Percentiles rank a stretch among this genome's conserved stretches.
phyloP scores from a whole-genome alignment of 2,888 invertebrate genomes.

The Rotaria socialis region DNA sequence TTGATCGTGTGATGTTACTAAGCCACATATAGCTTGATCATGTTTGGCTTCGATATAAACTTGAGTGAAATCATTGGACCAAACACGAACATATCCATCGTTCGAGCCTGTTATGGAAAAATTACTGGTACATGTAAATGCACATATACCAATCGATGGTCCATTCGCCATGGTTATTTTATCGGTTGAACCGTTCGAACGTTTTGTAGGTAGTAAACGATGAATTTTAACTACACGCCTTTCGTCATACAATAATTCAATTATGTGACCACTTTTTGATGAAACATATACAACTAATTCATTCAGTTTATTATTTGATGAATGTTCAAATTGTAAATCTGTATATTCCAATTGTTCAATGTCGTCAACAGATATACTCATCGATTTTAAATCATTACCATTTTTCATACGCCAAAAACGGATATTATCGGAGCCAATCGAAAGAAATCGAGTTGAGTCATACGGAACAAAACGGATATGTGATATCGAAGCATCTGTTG shows the following conservation, averaged over 20 bases:
- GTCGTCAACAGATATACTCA: constrained; percentile 53
- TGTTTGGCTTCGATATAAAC: constrained; percentile 51
- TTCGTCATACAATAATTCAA: constrained; percentile 56
- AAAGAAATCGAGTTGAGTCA: constrained; percentile 57
- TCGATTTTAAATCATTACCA: constrained; percentile 54
- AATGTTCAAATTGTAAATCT: constrained; percentile 49
- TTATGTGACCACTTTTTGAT: constrained; percentile 56
- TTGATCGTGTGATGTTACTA: constrained; percentile 55
- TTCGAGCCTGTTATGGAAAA: constrained; percentile 60
- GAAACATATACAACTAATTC: constrained; percentile 57
- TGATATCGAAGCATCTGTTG: constrained; percentile 57
- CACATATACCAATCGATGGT: constrained; percentile 52
- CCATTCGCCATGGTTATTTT: not conserved
- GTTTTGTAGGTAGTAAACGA: constrained; percentile 52
- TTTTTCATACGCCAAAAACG: constrained; percentile 58
- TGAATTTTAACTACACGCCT: constrained; percentile 54
- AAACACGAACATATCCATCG: constrained; percentile 58
- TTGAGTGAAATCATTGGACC: constrained; percentile 57
- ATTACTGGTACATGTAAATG: constrained; percentile 55
- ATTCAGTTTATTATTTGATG: constrained; percentile 48
- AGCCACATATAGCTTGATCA: constrained; percentile 57
- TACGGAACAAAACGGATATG: constrained; percentile 56
- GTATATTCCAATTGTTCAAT: constrained; percentile 54
- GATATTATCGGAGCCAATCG: constrained; percentile 58
- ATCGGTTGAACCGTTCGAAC: not conserved